phyloP scores from a whole-genome alignment of 2,797 vertebrate species.

The Pitangus sulphuratus region DNA sequence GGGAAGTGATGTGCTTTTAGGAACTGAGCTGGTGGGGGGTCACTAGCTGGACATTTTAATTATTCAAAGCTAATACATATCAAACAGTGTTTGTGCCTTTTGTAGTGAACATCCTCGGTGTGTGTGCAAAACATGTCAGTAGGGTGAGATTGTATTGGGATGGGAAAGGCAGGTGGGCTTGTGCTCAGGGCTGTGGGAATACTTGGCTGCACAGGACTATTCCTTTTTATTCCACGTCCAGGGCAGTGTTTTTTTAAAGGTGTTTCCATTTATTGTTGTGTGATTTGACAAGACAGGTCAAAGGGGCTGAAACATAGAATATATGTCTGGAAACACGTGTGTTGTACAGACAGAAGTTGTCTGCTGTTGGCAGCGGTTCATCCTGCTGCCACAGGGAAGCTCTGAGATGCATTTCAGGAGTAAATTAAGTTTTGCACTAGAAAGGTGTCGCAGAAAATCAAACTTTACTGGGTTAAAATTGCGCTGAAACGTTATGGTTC shows the following conservation, averaged over 20 bases:
- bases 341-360: background rate
- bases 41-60: background rate
- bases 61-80: background rate
- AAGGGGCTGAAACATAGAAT: background rate
- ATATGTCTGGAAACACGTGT: background rate
- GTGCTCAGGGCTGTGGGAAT: background rate
- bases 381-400: background rate
- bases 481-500: background rate
- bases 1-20: background rate
- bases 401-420: background rate
- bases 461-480: background rate
- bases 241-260: background rate
- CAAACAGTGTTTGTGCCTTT: background rate
- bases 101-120: background rate
- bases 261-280: background rate
- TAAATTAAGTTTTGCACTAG: background rate
- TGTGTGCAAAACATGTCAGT: too few species aligned
- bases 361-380: background rate
- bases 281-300: background rate
- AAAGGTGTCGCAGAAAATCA: background rate
- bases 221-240: background rate
- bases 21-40: background rate
- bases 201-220: background rate
- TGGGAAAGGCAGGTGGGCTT: background rate
- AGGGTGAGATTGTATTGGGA: accelerated